These are phyloP conservation scores for Oscarella lobularis DNA, from an alignment of 37 sponge, comb jelly and placozoan species.

Conservation along the genomic window DNA sequence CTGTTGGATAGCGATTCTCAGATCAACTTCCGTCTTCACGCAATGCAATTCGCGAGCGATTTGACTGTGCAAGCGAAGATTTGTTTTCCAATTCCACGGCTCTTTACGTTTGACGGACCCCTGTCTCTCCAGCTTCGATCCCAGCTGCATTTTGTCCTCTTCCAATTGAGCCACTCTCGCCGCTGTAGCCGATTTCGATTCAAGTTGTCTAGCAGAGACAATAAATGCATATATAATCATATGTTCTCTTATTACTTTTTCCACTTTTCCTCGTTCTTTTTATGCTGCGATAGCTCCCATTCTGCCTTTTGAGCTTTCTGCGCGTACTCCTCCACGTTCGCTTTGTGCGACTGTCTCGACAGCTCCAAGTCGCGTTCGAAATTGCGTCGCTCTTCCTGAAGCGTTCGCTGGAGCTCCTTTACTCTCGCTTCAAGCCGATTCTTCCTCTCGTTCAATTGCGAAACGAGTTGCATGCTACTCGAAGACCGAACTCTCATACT, in stretches of 20 bases:
- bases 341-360: background rate
- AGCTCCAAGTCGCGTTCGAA: background rate
- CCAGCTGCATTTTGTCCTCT: background rate
- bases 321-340: background rate
- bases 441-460: background rate
- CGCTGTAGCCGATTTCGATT: background rate
- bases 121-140: background rate
- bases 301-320: background rate
- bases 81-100: background rate
- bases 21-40: background rate
- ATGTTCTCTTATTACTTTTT: too few species aligned
- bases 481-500: too few species aligned
- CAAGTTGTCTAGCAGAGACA: too few species aligned
- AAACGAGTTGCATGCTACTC: too few species aligned
- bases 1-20: background rate
- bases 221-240: too few species aligned
- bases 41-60: background rate
- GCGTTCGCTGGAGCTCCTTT: background rate
- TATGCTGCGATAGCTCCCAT: background rate
- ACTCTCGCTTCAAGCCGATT: background rate
- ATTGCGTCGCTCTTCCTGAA: background rate
- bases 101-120: background rate
- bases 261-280: background rate
- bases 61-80: background rate
- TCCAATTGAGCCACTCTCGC: background rate